Evolutionary conservation across 2,113 vertebrate genomes (phyloP), one percentile per base, ranked within the genome.

Genomic region (Glareola pratincola): DNA sequence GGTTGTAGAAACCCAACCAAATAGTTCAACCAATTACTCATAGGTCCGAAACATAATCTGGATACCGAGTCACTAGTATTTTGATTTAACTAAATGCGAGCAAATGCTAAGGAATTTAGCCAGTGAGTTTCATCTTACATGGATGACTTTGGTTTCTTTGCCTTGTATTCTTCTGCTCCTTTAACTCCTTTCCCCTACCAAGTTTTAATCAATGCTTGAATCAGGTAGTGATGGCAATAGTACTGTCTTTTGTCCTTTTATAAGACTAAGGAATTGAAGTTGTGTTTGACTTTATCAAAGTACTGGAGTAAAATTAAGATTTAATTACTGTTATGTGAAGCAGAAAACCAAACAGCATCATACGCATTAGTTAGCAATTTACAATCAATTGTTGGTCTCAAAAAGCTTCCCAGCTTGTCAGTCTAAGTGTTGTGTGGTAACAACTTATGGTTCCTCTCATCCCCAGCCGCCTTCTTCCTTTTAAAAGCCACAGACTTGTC

Each of bases 141-240:
- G 9, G 12, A 30, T 81, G 8, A 29, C 36, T 86, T 85, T 63
- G 30, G 4, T 90, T 93, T 82, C 41, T 88, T 90, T 78, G 22
- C 5, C 80, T 75, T 22, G 57, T 85, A 17, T 85, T 71, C 19
- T 6, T 75, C 26, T 6, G 67, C 4, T 75, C 8, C 41, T 87
- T 87, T 74, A 78, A 57, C 4, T 1, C 6, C 26, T 59, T 75
- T 4, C 6, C 8, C 2, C 0, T 2, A 1, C 3, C 47, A 56
- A 53, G 51, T 69, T 90, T 54, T 84, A 43, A 29, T 43, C 15
- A 41, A 12, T 77, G 19, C 22, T 68, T 9, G 8, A 80, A 60
- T 72, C 20, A 50, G 13, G 54, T 54, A 56, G 23, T 62, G 64
- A 47, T 50, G 21, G 7, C 22, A 53, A 6, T 81, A 37, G 18